phyloP scores from a whole-genome alignment of 2,888 invertebrate species.

The Temnothorax rugatulus region DNA sequence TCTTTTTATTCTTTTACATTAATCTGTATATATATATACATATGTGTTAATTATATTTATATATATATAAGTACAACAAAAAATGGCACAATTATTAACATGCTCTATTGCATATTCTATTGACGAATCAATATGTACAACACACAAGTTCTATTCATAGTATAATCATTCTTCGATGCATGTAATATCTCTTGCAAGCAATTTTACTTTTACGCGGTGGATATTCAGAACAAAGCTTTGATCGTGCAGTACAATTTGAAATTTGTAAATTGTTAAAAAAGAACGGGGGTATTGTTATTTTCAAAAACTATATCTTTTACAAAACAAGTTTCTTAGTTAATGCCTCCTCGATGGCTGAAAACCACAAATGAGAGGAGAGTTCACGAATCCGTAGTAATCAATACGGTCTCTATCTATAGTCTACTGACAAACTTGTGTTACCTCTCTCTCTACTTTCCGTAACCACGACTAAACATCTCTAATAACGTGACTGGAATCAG shows the following conservation, averaged over 20 bases:
- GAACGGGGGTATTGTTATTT: not conserved
- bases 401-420: not conserved
- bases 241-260: not conserved
- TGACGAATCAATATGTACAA: not conserved
- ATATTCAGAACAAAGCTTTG: not conserved
- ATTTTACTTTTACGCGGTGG: not conserved
- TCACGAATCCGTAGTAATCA: slow-evolving; percentile 4
- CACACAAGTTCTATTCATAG: not conserved
- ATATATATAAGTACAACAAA: not conserved
- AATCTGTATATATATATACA: not conserved
- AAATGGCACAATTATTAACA: slow-evolving; percentile 7
- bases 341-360: not conserved
- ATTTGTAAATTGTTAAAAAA: not conserved
- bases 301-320: not conserved
- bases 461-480: slow-evolving; percentile 13
- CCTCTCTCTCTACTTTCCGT: slow-evolving; percentile 18
- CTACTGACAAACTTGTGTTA: slow-evolving; percentile 11
- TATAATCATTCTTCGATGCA: not conserved
- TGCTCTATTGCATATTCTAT: not conserved
- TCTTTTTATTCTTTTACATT: not conserved
- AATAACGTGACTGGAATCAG: slow-evolving; percentile 3
- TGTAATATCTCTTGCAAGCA: not conserved
- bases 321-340: slow-evolving; percentile 4
- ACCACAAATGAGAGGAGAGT: slow-evolving; percentile 31
- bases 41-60: not conserved